Conservation (phyloP, 2,888 invertebrate genomes). For the Eutolmus rufibarbis region DNA sequence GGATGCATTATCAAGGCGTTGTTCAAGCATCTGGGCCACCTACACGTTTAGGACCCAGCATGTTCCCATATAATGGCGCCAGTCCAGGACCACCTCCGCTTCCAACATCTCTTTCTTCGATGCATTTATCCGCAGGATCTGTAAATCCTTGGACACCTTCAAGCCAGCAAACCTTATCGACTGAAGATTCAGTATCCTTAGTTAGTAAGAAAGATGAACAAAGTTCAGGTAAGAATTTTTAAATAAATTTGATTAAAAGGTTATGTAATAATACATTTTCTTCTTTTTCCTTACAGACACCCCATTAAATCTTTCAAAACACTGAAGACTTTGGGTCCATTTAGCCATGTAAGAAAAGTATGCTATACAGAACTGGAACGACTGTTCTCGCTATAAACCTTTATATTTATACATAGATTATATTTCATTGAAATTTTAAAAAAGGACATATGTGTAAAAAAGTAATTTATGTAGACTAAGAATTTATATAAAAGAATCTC, state of each 20-base stretch:
- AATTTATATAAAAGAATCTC: slow-evolving; percentile 58
- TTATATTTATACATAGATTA: slow-evolving; percentile 40
- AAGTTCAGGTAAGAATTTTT: slow-evolving; percentile 60
- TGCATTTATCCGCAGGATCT: slow-evolving; percentile 49
- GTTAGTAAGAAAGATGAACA: slow-evolving; percentile 63
- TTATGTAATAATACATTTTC: background rate
- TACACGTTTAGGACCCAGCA: slow-evolving; percentile 63
- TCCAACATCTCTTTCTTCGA: slow-evolving; percentile 50
- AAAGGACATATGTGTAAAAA: slow-evolving; percentile 41
- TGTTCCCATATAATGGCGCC: slow-evolving; percentile 52
- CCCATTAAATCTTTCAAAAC: slow-evolving; percentile 89
- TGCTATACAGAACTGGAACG: slow-evolving; percentile 37
- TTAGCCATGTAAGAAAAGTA: slow-evolving; percentile 53
- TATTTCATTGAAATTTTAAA: slow-evolving; percentile 36
- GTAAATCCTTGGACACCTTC: slow-evolving; percentile 40
- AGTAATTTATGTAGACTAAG: slow-evolving; percentile 45
- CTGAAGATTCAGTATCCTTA: slow-evolving; percentile 56
- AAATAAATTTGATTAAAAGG: background rate
- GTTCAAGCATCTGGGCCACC: slow-evolving; percentile 49
- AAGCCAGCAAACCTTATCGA: slow-evolving; percentile 43
- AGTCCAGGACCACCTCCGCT: slow-evolving; percentile 52
- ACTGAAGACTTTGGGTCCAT: slow-evolving; percentile 63
- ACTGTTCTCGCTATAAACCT: slow-evolving; percentile 42
- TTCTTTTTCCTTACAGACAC: slow-evolving; percentile 70
- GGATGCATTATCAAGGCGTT: slow-evolving; percentile 66